Percentiles rank a stretch among this genome's conserved stretches.
Conservation (phyloP, 2,113 vertebrate species). For the Neodontobutis hainanensis region DNA sequence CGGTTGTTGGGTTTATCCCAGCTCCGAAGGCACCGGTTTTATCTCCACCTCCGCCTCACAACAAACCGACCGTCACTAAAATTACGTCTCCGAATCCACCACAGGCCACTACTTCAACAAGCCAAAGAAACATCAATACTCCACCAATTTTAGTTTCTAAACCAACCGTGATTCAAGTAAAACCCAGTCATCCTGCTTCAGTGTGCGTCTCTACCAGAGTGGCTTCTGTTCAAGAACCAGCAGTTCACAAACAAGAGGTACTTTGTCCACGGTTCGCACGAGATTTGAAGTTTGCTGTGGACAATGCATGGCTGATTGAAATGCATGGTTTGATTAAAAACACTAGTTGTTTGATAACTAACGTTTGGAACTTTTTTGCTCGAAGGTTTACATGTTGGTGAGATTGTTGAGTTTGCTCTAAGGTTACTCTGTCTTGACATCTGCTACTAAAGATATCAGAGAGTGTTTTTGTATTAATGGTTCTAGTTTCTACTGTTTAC, state of each 20-base stretch:
- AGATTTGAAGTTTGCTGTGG: constrained; percentile 36
- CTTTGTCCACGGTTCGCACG: constrained; percentile 24
- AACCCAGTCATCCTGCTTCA: not conserved
- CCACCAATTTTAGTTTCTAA: not conserved
- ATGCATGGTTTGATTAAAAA: constrained; percentile 43
- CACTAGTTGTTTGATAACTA: constrained; percentile 9
- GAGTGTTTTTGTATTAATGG: no score
- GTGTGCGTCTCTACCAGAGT: constrained; percentile 26
- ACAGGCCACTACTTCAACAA: not conserved
- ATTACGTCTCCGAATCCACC: not conserved
- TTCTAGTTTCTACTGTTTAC: not conserved
- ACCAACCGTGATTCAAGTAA: not conserved
- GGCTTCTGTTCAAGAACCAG: constrained; percentile 30
- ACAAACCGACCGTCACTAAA: constrained; percentile 36
- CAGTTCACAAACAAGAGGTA: constrained; percentile 70
- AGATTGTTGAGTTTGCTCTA: not conserved
- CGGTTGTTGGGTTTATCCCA: constrained; percentile 50
- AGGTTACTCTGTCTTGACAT: no score
- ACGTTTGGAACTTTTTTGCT: not conserved
- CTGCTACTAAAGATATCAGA: no score
- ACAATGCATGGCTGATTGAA: constrained; percentile 34
- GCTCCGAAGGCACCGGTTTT: constrained; percentile 43
- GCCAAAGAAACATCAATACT: not conserved
- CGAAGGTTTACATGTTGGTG: not conserved
- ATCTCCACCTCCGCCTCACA: constrained; percentile 42